Evolutionary conservation across 2,113 vertebrate species (phyloP).

Genomic region (Trogon surrucura): DNA sequence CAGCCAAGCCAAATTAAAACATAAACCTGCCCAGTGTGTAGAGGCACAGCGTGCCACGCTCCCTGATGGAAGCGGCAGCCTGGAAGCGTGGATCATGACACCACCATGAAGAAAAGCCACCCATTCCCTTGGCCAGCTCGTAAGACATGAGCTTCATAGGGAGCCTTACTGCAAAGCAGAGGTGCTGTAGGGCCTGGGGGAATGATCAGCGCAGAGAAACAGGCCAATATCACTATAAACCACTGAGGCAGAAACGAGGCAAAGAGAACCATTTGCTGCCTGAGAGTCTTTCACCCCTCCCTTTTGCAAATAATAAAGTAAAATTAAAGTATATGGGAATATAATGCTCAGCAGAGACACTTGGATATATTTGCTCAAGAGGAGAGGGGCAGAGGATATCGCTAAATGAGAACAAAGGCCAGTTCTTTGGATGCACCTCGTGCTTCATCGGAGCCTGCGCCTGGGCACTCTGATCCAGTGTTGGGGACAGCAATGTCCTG

Average conservation of each 20-base stretch:
- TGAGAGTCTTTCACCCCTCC: neutral
- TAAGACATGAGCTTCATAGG: neutral
- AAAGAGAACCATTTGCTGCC: neutral
- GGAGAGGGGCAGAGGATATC: neutral
- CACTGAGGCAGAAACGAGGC: neutral
- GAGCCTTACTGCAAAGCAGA: neutral
- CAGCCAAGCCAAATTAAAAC: neutral
- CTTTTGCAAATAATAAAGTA: neutral
- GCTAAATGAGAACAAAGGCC: neutral
- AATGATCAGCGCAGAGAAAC: neutral
- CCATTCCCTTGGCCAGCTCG: fast-evolving
- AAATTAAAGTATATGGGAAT: neutral
- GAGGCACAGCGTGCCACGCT: fast-evolving
- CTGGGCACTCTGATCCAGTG: neutral
- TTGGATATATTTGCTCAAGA: neutral
- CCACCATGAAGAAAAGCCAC: neutral
- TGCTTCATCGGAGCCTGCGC: neutral
- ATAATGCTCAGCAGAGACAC: neutral
- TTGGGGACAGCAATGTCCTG: neutral
- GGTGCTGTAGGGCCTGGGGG: neutral
- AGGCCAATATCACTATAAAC: neutral
- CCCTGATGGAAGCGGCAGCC: neutral
- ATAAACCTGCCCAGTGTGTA: neutral
- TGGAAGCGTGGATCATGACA: neutral
- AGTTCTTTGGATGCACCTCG: fast-evolving